Base-by-base conservation (phyloP, 2,797 vertebrate species). In the Anomalospiza imberbis region DNA sequence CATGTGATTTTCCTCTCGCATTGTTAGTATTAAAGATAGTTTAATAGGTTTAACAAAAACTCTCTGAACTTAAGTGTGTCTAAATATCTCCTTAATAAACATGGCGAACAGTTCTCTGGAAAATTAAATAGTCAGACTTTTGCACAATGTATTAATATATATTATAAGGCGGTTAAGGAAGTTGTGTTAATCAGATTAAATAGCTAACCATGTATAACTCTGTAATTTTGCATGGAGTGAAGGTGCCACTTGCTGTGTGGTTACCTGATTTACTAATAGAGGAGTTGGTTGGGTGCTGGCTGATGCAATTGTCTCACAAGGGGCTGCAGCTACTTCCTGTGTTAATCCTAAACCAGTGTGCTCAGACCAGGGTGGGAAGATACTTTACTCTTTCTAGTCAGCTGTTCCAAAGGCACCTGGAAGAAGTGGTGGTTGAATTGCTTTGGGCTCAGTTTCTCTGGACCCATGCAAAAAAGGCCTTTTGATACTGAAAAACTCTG, bases 41-140 rank as follows among this genome's bases (percentile, higher is more conserved):
- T 89, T 92, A 93, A 71, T 60, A 55, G 24, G 16, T 85, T 90
- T 93, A 78, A 83, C 17, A 91, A 91, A 85, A 29, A 45, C 84
- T 82, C 26, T 55, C 71, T 82, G 88, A 93, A 84, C 57, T 77
- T 95, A 85, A 95, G 85, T 89, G 76, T 83, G 74, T 95, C 72
- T 93, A 92, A 97, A 91, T 94, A 94, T 88, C 94, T 97, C 70
- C 79, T 83, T 96, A 95, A 96, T 95, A 95, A 96, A 96, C 68
- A 54, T 88, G 53, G 84, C 89, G 97, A 91, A 92, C 66, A 77
- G 93, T 95, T 95, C 34, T 95, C 86, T 89, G 82, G 73, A 89
- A 92, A 95, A 97, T 84, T 87, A 96, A 97, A 95, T 95, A 97
- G 96, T 91, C 72, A 89, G 94, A 94, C 79, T 95, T 68, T 93